Evolutionary conservation across 2,888 invertebrate species (phyloP).

Genomic region (Lepidocyrtoides sp.): DNA sequence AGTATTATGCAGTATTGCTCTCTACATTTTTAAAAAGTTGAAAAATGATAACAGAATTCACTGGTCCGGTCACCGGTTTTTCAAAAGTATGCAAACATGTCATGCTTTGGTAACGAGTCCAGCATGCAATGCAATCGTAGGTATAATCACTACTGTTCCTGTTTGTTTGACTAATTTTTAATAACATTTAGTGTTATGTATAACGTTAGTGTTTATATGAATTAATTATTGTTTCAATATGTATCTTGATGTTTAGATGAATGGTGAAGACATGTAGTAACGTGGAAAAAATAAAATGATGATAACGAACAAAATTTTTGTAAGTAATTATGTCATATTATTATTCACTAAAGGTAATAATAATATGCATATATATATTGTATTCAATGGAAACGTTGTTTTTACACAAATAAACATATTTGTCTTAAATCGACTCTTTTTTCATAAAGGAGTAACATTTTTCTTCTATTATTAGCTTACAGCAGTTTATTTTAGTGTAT

Average conservation of each 20-base stretch:
- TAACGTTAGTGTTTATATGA: not conserved
- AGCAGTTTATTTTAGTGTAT: conserved; percentile 43
- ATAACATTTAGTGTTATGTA: not conserved
- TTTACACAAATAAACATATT: conserved; percentile 78
- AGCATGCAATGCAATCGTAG: not conserved
- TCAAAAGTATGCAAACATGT: not conserved
- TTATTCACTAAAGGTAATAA: conserved; percentile 72
- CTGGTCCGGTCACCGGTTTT: too few species aligned
- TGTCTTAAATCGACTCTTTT: conserved; percentile 75
- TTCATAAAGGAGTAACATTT: conserved; percentile 72
- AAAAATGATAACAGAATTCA: too few species aligned
- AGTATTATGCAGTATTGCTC: not conserved
- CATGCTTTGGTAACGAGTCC: not conserved
- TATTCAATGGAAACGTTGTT: conserved; percentile 76
- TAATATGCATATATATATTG: conserved; percentile 70
- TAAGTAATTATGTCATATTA: conserved; percentile 75
- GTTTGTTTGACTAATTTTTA: not conserved
- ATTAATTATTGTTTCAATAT: too few species aligned
- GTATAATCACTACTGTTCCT: not conserved
- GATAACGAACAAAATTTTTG: not conserved
- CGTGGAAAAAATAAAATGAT: not conserved
- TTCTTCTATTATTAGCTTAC: conserved; percentile 39
- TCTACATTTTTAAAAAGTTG: not conserved
- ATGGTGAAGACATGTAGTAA: too few species aligned
- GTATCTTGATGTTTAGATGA: too few species aligned